Evolutionary conservation across 2,888 invertebrate genomes (phyloP), one percentile per base, ranked within the genome.

Genomic region (Laothoe populi): DNA sequence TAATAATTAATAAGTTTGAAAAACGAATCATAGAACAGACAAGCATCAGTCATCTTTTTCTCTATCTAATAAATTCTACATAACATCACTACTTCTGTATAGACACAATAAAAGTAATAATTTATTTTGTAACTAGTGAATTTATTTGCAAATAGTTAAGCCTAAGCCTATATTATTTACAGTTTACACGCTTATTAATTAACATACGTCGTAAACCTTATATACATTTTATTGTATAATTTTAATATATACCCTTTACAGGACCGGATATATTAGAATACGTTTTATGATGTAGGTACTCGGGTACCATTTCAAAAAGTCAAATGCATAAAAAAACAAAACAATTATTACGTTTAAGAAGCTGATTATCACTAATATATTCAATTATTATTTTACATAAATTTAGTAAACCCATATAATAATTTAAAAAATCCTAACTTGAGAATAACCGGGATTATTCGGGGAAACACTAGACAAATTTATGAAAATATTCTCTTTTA

Each of bases 141-240:
- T 26, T 24, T 24, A 38, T 38, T 38, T 38, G 10, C 13, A 26
- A 48, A 48, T 7, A 48, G 48, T 26, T 5, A 26, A 26, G 48
- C 26, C 48, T 13, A 24, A 24, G 48, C 48, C 48, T n/a, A 24
- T 48, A 46, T 46, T 46, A 48, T 48, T 24, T 48, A 48, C 48
- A 48, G 4, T 48, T 48, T 48, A 48, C 24, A 26, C n/a, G 5
- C 48, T 48, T 48, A 48, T 48, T 1, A 48, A 48, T 24, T 26
- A 26, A 48, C 26, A n/a, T n/a, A 26, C n/a, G 23, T 26, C 48
- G 23, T 23, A 46, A 26, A 48, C 24, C 48, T 26, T 26, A 48
- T 48, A 48, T 13, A 48, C 11, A 26, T 48, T n/a, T 24, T 48
- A 3, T 46, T 21, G 8, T 13, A 23, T 48, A 13, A 26, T 26